Percentiles rank a stretch among this genome's conserved stretches.
These are phyloP conservation scores for Mesoligia furuncula DNA, from an alignment of 2,888 invertebrate genomes.

Conservation along the genomic window DNA sequence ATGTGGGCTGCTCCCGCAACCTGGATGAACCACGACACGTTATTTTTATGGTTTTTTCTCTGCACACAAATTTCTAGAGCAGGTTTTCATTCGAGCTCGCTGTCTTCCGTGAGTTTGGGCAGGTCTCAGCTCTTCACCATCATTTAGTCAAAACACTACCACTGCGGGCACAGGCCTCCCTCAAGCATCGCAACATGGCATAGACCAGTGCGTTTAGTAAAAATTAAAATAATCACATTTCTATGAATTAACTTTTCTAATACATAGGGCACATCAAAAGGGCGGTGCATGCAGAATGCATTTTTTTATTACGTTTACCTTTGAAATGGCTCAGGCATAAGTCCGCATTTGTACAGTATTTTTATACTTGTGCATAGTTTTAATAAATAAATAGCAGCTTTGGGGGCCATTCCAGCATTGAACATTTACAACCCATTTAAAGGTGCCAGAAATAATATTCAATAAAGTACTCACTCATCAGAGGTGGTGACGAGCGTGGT, in stretches of 20 bases:
- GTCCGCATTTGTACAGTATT: neutral
- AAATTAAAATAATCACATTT: no score
- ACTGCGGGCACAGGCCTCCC: no score
- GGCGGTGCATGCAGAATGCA: neutral
- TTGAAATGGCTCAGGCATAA: neutral
- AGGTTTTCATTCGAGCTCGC: neutral
- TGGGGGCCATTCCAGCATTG: neutral
- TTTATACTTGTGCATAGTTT: neutral
- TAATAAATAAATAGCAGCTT: neutral
- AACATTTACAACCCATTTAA: neutral
- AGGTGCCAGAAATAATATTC: neutral
- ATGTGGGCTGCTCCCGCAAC: slow-evolving; percentile 71
- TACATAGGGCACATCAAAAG: neutral
- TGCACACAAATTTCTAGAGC: neutral
- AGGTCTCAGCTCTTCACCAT: neutral
- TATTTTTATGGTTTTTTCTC: neutral
- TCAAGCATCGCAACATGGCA: neutral
- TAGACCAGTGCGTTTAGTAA: neutral
- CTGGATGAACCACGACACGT: slow-evolving; percentile 69
- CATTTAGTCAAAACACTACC: neutral
- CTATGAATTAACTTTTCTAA: neutral
- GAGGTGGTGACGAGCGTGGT: slow-evolving; percentile 94
- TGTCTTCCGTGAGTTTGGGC: neutral
- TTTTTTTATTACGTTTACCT: neutral
- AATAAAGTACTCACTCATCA: slow-evolving; percentile 85